Conservation (phyloP, 2,797 vertebrate species). For the Selene dorsalis region DNA sequence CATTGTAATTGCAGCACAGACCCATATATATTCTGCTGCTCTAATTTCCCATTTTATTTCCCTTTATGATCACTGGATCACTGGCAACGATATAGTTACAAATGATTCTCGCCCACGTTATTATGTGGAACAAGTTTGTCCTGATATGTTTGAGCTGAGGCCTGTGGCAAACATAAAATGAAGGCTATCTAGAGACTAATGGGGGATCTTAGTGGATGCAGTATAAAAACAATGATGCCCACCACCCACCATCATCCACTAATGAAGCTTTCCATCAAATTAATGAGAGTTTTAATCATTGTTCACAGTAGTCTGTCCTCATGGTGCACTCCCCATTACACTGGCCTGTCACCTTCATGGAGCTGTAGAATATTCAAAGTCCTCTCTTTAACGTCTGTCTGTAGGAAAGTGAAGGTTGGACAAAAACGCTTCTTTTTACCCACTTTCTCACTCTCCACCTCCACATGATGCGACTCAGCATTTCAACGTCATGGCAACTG, state of each 20-base stretch:
- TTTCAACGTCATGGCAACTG: slow-evolving; percentile 53
- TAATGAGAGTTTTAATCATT: slow-evolving; percentile 69
- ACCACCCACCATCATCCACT: slow-evolving; percentile 38
- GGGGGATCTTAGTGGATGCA: slow-evolving; percentile 31
- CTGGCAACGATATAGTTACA: slow-evolving; percentile 14
- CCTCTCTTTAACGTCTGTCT: slow-evolving; percentile 34
- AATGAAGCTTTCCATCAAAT: slow-evolving; percentile 70
- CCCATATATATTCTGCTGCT: slow-evolving; percentile 28
- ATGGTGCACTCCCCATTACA: slow-evolving; percentile 37
- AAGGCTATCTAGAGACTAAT: slow-evolving; percentile 37
- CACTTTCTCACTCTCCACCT: slow-evolving; percentile 10
- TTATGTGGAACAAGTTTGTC: slow-evolving; percentile 22
- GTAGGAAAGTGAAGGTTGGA: slow-evolving; percentile 7
- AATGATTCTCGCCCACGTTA: slow-evolving; percentile 28
- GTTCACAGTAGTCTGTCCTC: slow-evolving; percentile 41
- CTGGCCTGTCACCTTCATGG: slow-evolving; percentile 35
- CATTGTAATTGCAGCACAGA: slow-evolving; percentile 31
- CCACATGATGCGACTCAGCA: slow-evolving; percentile 39
- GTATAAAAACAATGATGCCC: slow-evolving; percentile 56
- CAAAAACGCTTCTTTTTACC: neutral
- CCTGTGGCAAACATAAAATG: slow-evolving; percentile 35
- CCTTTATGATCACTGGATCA: slow-evolving; percentile 33
- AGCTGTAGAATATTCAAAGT: slow-evolving; percentile 24
- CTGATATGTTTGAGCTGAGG: slow-evolving; percentile 12
- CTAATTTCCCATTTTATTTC: slow-evolving; percentile 37